Conservation (phyloP, 2,888 invertebrate genomes). For the Phortica magna region DNA sequence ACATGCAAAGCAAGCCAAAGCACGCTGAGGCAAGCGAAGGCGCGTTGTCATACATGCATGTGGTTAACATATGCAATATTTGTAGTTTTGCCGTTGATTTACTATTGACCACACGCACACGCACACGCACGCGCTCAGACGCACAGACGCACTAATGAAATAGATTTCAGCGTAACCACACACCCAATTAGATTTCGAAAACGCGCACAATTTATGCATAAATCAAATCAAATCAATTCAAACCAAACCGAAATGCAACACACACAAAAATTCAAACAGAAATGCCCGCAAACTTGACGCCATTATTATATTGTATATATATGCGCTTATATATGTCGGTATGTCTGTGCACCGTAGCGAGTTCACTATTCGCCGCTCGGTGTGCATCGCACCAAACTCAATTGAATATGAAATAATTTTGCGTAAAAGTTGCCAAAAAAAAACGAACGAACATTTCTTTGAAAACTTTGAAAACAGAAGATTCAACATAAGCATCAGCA, state of each 20-base stretch:
- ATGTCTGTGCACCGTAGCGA: no score
- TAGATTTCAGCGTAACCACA: background rate
- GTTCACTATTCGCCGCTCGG: background rate
- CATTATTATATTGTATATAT: background rate
- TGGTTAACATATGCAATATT: constrained; percentile 11
- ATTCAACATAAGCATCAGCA: background rate
- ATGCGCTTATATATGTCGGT: background rate
- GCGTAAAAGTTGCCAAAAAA: background rate
- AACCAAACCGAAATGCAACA: background rate
- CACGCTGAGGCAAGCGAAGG: background rate
- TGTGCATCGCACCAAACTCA: background rate
- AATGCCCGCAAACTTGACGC: background rate
- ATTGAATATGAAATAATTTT: background rate
- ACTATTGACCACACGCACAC: constrained; percentile 17
- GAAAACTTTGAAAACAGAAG: background rate
- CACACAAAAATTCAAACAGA: background rate
- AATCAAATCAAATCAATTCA: background rate
- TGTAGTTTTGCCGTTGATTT: constrained; percentile 28
- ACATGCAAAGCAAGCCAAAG: background rate
- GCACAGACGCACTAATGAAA: no score
- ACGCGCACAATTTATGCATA: constrained; percentile 28
- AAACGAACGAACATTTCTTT: background rate
- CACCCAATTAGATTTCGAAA: constrained; percentile 25
- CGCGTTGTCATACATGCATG: background rate
- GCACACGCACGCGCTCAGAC: background rate